Conservation (phyloP, 2,888 invertebrate genomes). For the Eupithecia vulgata region DNA sequence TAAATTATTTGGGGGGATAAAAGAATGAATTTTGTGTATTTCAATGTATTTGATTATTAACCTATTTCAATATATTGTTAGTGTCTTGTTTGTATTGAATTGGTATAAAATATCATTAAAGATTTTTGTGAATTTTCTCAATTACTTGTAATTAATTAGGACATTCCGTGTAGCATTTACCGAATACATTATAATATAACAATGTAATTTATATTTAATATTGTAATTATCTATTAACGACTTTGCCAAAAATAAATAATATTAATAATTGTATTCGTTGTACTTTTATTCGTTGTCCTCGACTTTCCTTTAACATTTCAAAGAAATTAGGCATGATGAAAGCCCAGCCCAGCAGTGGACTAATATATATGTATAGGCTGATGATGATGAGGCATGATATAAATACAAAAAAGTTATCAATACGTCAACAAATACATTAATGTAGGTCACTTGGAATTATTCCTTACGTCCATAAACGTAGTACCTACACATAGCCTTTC, state of each 20-base stretch:
- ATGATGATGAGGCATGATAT: no score
- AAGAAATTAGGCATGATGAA: no score
- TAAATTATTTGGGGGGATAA: background rate
- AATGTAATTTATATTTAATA: background rate
- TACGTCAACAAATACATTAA: no score
- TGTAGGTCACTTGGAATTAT: no score
- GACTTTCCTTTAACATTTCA: no score
- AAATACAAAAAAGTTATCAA: no score
- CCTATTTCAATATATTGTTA: background rate
- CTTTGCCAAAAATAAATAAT: conserved; percentile 4
- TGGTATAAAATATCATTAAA: background rate
- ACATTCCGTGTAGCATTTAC: conserved; percentile 8
- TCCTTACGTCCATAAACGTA: no score
- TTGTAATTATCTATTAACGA: background rate
- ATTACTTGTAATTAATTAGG: background rate
- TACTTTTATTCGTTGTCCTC: background rate
- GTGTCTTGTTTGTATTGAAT: background rate
- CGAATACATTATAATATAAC: background rate
- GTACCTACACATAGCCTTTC: no score
- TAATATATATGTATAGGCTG: no score
- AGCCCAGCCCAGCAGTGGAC: no score
- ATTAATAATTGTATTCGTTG: background rate
- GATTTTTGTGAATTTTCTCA: background rate
- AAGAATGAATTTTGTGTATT: background rate
- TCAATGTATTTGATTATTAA: background rate